Conservation (phyloP, 1,140 invertebrate genomes). For the Eulimnadia texana region DNA sequence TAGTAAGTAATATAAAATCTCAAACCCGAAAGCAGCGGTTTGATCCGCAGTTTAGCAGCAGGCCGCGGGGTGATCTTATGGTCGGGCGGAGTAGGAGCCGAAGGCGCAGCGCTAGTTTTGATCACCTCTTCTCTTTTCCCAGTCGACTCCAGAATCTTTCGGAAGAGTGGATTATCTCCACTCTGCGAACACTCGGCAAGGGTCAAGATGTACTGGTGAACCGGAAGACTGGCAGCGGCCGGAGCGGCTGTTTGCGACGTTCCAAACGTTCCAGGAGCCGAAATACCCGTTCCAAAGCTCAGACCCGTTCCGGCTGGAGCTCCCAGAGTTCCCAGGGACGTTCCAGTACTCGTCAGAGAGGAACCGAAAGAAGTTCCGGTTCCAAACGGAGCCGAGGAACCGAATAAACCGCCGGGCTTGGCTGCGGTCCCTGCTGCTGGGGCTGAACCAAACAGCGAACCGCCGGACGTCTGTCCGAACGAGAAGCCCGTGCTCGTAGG, state of each 20-base stretch:
- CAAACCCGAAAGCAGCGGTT: no score
- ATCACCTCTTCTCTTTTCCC: constrained; percentile 49
- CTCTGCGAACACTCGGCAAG: constrained; percentile 7
- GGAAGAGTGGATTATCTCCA: constrained; percentile 14
- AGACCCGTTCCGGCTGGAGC: constrained; percentile 16
- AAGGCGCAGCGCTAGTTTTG: constrained; percentile 53
- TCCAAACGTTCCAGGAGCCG: constrained; percentile 55
- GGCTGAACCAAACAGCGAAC: constrained; percentile 35
- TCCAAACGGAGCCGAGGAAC: constrained; percentile 21
- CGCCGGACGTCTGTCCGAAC: neutral
- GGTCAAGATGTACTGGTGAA: constrained; percentile 14
- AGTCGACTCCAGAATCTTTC: constrained; percentile 14
- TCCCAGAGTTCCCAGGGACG: constrained; percentile 17
- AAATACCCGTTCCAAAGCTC: constrained; percentile 18
- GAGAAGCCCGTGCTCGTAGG: constrained; percentile 19
- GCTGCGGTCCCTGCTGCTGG: constrained; percentile 28
- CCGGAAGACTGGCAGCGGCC: neutral
- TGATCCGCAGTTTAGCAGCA: constrained; percentile 43
- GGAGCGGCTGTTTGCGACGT: constrained; percentile 27
- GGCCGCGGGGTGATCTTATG: constrained; percentile 46
- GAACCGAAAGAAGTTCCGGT: constrained; percentile 23
- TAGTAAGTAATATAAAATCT: no score
- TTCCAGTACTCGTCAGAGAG: constrained; percentile 15
- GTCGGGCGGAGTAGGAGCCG: constrained; percentile 38
- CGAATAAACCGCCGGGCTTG: constrained; percentile 22